Conservation (phyloP, 2,888 invertebrate species). For the Pristionchus entomophagus region DNA sequence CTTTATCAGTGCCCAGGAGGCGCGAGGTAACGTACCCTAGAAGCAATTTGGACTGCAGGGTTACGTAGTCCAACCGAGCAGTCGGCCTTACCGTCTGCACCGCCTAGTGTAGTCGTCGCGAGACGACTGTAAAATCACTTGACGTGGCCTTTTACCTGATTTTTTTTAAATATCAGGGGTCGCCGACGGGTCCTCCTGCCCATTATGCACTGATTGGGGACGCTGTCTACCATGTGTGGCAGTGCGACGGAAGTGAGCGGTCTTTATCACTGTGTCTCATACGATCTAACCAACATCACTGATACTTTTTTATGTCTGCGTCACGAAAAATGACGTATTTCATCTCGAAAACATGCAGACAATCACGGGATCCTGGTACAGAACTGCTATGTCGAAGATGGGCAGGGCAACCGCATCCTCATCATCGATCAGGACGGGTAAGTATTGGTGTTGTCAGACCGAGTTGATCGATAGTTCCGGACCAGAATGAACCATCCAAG, state of each 20-base stretch:
- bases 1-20: too few relatives aligned
- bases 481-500: too few relatives aligned
- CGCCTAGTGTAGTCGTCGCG: too few relatives aligned
- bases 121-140: too few relatives aligned
- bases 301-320: too few relatives aligned
- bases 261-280: too few relatives aligned
- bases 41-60: too few relatives aligned
- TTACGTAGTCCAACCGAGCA: too few relatives aligned
- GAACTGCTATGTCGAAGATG: constrained; percentile 75
- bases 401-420: constrained; percentile 73
- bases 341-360: constrained; percentile 55
- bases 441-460: not conserved
- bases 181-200: constrained; percentile 71
- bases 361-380: constrained; percentile 75
- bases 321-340: not conserved
- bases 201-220: constrained; percentile 74
- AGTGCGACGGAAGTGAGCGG: constrained; percentile 68
- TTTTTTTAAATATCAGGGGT: constrained; percentile 51
- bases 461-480: too few relatives aligned
- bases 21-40: too few relatives aligned
- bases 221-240: constrained; percentile 74
- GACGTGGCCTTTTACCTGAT: too few relatives aligned
- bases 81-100: too few relatives aligned
- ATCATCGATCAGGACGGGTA: constrained; percentile 75
- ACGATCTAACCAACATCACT: not conserved